A percentile compares a stretch with the other conserved stretches of the same genome.
Conservation (phyloP, 2,888 invertebrate species). For the Athripsodes cinereus region DNA sequence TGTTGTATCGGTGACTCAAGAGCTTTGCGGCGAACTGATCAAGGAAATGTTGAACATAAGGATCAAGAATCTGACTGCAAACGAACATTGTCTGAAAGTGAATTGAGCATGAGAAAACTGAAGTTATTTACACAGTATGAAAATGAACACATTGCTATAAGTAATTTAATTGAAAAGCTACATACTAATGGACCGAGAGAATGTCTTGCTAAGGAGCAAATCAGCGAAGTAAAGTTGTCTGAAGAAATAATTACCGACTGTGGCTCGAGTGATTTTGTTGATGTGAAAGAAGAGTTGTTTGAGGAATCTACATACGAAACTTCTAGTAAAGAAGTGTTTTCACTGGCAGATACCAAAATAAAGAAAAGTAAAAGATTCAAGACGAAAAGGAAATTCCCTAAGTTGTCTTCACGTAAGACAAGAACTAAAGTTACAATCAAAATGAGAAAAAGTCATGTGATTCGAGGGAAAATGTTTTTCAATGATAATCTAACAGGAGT, state of each 20-base stretch:
- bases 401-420: not conserved
- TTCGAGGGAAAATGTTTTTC: not conserved
- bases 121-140: not conserved
- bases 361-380: not conserved
- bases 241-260: not conserved
- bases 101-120: not conserved
- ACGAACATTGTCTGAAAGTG: not conserved
- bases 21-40: not conserved
- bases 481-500: slow-evolving; percentile 6
- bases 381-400: not conserved
- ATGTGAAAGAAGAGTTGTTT: not conserved
- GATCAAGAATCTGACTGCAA: not conserved
- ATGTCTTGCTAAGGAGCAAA: too few relatives aligned
- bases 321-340: not conserved
- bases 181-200: not conserved
- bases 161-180: not conserved
- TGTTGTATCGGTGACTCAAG: not conserved
- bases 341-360: not conserved
- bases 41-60: not conserved
- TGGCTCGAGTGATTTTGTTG: not conserved
- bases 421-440: slow-evolving; percentile 11
- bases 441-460: slow-evolving; percentile 6
- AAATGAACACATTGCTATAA: not conserved
- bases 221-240: not conserved
- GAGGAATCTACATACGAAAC: not conserved